Evolutionary conservation across 2,797 vertebrate genomes (phyloP).

Genomic region (Triplophysa yarkandensis): DNA sequence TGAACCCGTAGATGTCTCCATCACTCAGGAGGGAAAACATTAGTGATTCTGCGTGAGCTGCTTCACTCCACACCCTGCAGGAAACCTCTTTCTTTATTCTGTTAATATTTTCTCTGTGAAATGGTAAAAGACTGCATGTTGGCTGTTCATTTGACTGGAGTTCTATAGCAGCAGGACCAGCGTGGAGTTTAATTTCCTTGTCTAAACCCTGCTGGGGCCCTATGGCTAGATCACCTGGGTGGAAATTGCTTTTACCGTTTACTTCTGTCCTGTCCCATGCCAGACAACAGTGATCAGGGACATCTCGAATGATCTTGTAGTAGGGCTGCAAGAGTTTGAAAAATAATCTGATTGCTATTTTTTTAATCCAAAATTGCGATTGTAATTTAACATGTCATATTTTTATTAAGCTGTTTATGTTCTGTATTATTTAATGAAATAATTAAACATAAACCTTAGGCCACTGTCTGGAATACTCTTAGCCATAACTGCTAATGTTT

Average conservation of each 20-base stretch:
- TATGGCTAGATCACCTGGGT: conserved; percentile 65
- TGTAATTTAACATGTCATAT: no score
- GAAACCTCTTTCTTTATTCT: conserved; percentile 54
- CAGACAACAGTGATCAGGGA: conserved; percentile 36
- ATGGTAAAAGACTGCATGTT: conserved; percentile 48
- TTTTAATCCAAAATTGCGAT: no score
- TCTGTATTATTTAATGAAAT: no score
- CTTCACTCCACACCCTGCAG: conserved; percentile 42
- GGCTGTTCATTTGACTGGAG: conserved; percentile 54
- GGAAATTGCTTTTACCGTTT: conserved; percentile 56
- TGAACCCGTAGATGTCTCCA: conserved; percentile 55
- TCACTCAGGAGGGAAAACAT: conserved; percentile 54
- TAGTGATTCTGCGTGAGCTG: conserved; percentile 55
- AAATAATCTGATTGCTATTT: no score
- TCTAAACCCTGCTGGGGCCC: conserved; percentile 69
- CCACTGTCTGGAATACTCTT: no score
- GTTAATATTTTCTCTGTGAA: conserved; percentile 59
- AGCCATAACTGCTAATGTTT: no score
- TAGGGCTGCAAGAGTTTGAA: no score
- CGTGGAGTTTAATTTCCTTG: conserved; percentile 72
- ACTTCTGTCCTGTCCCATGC: conserved; percentile 44
- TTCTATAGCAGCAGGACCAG: conserved; percentile 56
- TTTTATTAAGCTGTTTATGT: no score
- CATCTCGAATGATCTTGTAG: conserved; percentile 34
- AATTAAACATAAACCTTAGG: no score